Percentiles rank a stretch among this genome's conserved stretches.
Conservation (phyloP, 2,113 vertebrate genomes). For the Lasiurus borealis region DNA sequence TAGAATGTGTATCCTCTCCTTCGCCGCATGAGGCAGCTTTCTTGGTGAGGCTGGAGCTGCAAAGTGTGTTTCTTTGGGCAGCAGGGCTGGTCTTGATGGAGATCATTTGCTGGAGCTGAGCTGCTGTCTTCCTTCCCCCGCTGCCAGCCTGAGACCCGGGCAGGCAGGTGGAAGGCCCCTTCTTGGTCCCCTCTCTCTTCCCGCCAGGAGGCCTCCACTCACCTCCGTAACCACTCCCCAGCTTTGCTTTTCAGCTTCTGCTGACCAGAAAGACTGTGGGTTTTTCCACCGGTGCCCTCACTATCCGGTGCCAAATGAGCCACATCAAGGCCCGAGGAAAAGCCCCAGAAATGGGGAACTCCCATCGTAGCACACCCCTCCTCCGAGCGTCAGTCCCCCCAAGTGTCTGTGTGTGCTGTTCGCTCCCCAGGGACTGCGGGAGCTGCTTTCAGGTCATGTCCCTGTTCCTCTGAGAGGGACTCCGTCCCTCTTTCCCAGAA, state of each 20-base stretch:
- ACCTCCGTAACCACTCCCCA: neutral
- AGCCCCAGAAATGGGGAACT: neutral
- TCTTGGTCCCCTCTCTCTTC: neutral
- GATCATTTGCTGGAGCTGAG: neutral
- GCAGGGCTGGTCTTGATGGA: neutral
- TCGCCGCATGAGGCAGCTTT: neutral
- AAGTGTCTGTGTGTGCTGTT: neutral
- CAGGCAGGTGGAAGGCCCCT: neutral
- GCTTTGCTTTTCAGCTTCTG: neutral
- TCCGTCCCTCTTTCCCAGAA: neutral
- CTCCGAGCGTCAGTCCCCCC: neutral
- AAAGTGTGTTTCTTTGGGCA: neutral
- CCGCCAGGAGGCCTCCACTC: neutral
- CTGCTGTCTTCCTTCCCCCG: too few species aligned
- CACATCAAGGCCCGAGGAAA: neutral
- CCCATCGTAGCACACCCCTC: neutral
- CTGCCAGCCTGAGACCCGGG: neutral
- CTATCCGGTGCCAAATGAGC: neutral
- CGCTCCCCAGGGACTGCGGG: neutral
- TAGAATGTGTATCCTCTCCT: neutral
- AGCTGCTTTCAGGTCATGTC: neutral
- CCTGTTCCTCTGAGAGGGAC: neutral
- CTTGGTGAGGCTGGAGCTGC: neutral
- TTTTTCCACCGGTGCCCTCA: conserved; percentile 1
- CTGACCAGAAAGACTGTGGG: neutral